Base-by-base conservation (phyloP, 1,140 invertebrate genomes). In the Drosophila obscura region DNA sequence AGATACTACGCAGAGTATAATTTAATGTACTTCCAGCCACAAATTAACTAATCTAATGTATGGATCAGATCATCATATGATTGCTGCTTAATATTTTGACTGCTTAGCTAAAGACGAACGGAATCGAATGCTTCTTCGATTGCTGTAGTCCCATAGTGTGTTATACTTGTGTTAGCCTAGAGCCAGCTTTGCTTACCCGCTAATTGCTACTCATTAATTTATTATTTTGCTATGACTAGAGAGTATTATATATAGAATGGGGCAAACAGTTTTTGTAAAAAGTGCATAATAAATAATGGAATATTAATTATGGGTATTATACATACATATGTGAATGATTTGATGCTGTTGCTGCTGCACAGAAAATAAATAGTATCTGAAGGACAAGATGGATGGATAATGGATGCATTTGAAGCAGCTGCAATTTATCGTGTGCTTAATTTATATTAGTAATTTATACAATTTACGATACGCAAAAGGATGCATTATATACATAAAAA, bases 381-480 rank as follows among this genome's bases (percentile, higher is more conserved):
- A 28, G 63, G 63, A 68, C 63, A 49, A 43, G 39, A 45, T 63
- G 16, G 26, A 28, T 28, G 9, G 15, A 22, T 67, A 49, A 35
- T 39, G 66, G 44, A 45, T 65, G 55, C 77, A 76, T 84, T 80
- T 80, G 60, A 62, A 80, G 60, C 74, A 82, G 83, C 79, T 72
- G 82, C 71, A 79, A 75, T 88, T 78, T 78, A 71, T 75, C 41
- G 78, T 76, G 82, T 88, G 82, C 83, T 87, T 87, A 87, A 87
- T 82, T 87, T 88, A 88, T 80, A 85, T 80, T 61, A 88, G 81
- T 84, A 90, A 89, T 87, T 87, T 89, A 85, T 78, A 83, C 55
- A 74, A 77, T 68, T 72, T 62, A 81, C 72, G 63, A 62, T 71
- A 80, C 69, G 73, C 61, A 53, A 73, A 66, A 26, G 59, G 58